Evolutionary conservation across 2,888 invertebrate genomes (phyloP), one percentile per base, ranked within the genome.

Genomic region (Trichopria drosophilae): DNA sequence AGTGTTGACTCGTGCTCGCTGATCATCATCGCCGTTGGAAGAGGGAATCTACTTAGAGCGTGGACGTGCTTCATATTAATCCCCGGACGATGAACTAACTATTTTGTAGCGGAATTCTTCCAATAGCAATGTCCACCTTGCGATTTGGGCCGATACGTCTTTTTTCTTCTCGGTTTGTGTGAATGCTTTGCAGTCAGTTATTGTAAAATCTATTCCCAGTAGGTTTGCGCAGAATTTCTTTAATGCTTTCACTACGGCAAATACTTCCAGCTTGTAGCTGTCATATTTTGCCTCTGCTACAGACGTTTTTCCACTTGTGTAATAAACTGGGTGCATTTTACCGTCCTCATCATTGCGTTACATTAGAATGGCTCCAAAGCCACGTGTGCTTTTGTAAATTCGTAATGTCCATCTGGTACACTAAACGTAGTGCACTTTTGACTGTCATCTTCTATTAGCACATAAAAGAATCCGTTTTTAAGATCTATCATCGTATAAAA

Each of bases 231-330:
- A n/a, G 18, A 53, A 63, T 28, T 58, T 57, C 16, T 55, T 54
- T 3, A 61, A 6, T n/a, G 58, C 55, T 26, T 53, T 55, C 2
- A 64, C 39, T 3, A 63, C 47, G 2, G 61, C 62, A 9, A 66
- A 13, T 0, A 60, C 57, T 34, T 62, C n/a, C n/a, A n/a, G n/a
- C n/a, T n/a, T n/a, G n/a, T n/a, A n/a, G n/a, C n/a, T n/a, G n/a
- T n/a, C n/a, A n/a, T n/a, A n/a, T n/a, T n/a, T n/a, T n/a, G n/a
- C n/a, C n/a, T n/a, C n/a, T n/a, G n/a, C n/a, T n/a, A n/a, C n/a
- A n/a, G n/a, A n/a, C n/a, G n/a, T n/a, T n/a, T n/a, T n/a, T n/a
- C n/a, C n/a, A n/a, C n/a, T 63, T 15, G 60, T 53, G 34, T 48
- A 62, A 32, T 55, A 55, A 3, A 61, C 49, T 0, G 59, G 61